These are phyloP conservation scores for Tetragnatha montana DNA, from an alignment of 2,888 invertebrate species.

Conservation along the genomic window DNA sequence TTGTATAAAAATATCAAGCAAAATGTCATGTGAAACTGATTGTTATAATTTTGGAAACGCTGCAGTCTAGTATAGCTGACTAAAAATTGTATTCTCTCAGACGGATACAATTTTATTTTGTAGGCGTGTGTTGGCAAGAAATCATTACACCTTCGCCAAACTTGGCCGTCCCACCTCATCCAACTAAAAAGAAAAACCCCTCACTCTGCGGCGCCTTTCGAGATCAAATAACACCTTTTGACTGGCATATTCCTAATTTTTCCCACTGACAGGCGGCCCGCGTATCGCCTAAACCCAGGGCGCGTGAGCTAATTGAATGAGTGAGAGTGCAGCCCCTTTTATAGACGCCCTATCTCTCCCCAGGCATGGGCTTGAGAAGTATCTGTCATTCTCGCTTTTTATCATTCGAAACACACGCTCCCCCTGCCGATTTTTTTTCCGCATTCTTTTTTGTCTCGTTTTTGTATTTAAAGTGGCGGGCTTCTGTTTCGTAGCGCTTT, in stretches of 20 bases:
- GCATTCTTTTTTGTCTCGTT: neutral
- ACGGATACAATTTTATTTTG: too few species aligned
- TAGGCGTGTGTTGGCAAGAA: too few species aligned
- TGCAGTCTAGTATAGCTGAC: too few species aligned
- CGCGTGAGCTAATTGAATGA: constrained; percentile 57
- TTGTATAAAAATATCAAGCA: too few species aligned
- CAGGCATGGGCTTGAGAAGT: constrained; percentile 17
- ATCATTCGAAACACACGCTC: constrained; percentile 4
- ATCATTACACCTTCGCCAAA: too few species aligned
- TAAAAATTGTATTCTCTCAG: too few species aligned
- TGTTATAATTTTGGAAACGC: too few species aligned
- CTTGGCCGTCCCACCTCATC: too few species aligned
- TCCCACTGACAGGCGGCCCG: neutral
- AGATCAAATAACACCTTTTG: neutral
- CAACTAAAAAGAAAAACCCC: too few species aligned
- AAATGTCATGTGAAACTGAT: too few species aligned
- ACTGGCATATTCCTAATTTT: neutral
- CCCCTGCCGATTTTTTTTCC: neutral
- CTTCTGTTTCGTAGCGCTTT: neutral
- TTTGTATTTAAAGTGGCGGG: neutral
- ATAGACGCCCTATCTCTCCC: constrained; percentile 22
- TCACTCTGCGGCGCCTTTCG: neutral
- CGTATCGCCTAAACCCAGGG: constrained; percentile 51
- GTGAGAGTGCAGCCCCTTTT: constrained; percentile 59
- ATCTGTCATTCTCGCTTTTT: constrained; percentile 43